Base-by-base conservation (phyloP, 2,113 vertebrate species). In the Mustelus asterias region DNA sequence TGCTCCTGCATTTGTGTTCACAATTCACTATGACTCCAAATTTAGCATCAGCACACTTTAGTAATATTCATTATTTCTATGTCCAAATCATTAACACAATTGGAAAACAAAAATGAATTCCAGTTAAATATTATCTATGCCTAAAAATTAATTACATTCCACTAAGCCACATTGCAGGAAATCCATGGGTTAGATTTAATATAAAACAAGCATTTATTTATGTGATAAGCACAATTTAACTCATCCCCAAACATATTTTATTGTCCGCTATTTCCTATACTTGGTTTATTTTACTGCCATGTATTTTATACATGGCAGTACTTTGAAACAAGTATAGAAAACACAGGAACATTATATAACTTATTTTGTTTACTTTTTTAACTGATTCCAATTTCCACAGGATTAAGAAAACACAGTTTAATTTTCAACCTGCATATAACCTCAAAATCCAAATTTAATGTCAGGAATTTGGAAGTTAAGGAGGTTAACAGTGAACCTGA, bases 221-320 rank as follows among this genome's bases (percentile, higher is more conserved):
- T 1, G 6, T 58, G 29, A 63, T 29, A n/a, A 92, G 60, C 14
- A 63, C 16, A 24, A 58, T 58, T 24, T 41, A 41, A 83, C 20
- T 83, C 16, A 76, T 76, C 9, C 72, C 29, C 29, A 76, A 76
- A 83, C 14, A n/a, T 41, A 83, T 41, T 80, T 37, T 78, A 76
- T 33, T 78, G n/a, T 80, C 3, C 0, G 14, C 11, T 18, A 37
- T 37, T 83, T 18, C 6, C n/a, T 16, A 29, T 76, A 76, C 41
- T 76, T 76, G 26, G 33, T 83, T 20, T 20, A 18, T 41, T 41
- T 83, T 83, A 83, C 1, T 37, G 2, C n/a, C n/a, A 80, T 41
- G 78, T 80, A 80, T 80, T 80, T 37, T 80, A 80, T 80, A 80
- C n/a, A 80, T n/a, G n/a, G n/a, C n/a, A n/a, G n/a, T n/a, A n/a